Evolutionary conservation across 2,113 vertebrate species (phyloP).

Genomic region (Perca flavescens): DNA sequence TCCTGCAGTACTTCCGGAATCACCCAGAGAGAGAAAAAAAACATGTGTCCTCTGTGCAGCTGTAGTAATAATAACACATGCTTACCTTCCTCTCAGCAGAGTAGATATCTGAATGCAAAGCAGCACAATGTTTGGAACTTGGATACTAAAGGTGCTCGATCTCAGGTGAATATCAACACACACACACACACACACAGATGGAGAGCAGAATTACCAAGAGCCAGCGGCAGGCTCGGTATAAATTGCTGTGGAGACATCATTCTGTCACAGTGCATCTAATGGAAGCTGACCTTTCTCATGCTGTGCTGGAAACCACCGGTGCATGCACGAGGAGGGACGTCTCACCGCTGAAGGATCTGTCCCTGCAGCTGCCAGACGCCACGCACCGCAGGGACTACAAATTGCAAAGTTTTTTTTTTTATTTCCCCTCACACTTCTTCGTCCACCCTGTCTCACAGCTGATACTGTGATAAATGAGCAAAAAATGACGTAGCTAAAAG

Average conservation of each 20-base stretch:
- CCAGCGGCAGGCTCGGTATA: slow-evolving; percentile 4
- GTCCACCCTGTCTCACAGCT: background rate
- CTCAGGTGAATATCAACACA: slow-evolving; percentile 16
- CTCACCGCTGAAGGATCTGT: slow-evolving; percentile 34
- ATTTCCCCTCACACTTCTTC: background rate
- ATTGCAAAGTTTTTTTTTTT: background rate
- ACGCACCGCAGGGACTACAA: background rate
- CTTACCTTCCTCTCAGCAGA: slow-evolving; percentile 14
- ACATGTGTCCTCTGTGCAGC: background rate
- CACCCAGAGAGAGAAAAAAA: background rate
- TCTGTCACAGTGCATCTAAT: slow-evolving; percentile 52
- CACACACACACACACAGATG: background rate
- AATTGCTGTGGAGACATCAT: slow-evolving; percentile 33
- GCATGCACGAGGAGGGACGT: slow-evolving; percentile 33
- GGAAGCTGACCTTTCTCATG: slow-evolving; percentile 53
- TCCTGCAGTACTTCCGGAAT: slow-evolving; percentile 28
- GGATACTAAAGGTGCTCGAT: slow-evolving; percentile 3
- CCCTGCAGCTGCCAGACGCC: slow-evolving; percentile 31
- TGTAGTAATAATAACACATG: background rate
- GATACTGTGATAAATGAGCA: slow-evolving; percentile 23
- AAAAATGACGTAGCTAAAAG: slow-evolving; percentile 20
- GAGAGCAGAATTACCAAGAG: slow-evolving; percentile 19
- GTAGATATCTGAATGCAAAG: background rate
- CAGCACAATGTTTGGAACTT: background rate
- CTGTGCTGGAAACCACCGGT: slow-evolving; percentile 19